Base-by-base conservation (phyloP, 2,888 invertebrate genomes). In the Lithophane semibrunnea region DNA sequence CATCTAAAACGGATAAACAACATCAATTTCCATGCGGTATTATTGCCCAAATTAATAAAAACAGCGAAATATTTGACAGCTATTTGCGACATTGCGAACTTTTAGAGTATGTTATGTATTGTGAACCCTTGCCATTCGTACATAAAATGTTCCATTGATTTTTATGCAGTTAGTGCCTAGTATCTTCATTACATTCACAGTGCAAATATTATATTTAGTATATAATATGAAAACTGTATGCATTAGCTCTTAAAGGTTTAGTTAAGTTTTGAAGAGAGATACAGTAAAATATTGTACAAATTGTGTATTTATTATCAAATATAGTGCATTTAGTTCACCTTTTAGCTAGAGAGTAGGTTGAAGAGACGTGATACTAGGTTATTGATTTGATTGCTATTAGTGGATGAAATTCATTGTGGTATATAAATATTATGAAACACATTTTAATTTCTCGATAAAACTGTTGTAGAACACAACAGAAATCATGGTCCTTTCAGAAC, bases 321-420 rank as follows among this genome's bases (percentile, higher is more conserved):
- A 81, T 82, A 85, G 78, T 80, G 88, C 88, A 88, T 88, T 88
- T 88, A 84, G 82, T 76, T 85, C 66, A 82, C 77, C 77, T 86
- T 64, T 84, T 76, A 75, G 69, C 61, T 87, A 86, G 63, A 64
- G 49, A 65, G 68, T 78, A 80, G 66, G 37, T 82, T 75, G 69
- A 73, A 77, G 67, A 77, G 81, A 77, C 78, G 81, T 83, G 76
- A 86, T 86, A 86, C 81, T 86, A 86, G 84, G 69, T 75, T 86
- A 83, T 80, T 75, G 29, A 58, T 77, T 84, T 86, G 73, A 54
- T 83, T 80, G 80, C 77, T 75, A 79, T 77, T 73, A 80, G 78
- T 80, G 65, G 37, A 63, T 56, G 80, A 75, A 80, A 82, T 72
- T 60, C 13, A 66, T 80, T 82, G 83, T 87, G 81, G 83, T 85